A percentile compares a stretch with the other conserved stretches of the same genome.
Conservation (phyloP, 2,113 vertebrate species). For the Piliocolobus tephrosceles region DNA sequence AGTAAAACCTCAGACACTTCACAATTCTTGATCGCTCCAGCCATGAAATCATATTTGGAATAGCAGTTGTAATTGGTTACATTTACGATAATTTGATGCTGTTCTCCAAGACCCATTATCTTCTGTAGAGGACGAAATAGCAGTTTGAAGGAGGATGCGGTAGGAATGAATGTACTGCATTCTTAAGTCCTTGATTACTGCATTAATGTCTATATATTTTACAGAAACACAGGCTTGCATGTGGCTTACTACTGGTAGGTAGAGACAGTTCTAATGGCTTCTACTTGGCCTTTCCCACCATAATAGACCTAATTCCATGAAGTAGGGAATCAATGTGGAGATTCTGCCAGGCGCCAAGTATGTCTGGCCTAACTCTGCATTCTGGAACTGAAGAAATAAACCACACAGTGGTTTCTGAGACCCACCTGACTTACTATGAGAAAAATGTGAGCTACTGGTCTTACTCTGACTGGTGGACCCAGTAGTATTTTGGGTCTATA, state of each 20-base stretch:
- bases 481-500: not conserved
- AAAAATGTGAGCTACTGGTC: not conserved
- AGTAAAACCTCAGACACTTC: not conserved
- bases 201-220: not conserved
- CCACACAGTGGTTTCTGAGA: not conserved
- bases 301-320: not conserved
- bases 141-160: not conserved
- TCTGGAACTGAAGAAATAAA: not conserved
- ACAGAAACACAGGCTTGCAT: not conserved
- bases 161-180: not conserved
- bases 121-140: not conserved
- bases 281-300: not conserved
- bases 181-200: not conserved
- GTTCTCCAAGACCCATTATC: not conserved
- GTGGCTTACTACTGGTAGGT: not conserved
- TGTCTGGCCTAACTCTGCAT: not conserved
- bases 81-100: not conserved
- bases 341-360: not conserved
- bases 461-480: not conserved
- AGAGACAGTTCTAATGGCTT: not conserved
- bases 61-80: not conserved
- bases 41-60: not conserved
- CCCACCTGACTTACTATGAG: not conserved
- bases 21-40: not conserved
- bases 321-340: not conserved